Conservation (phyloP, 2,797 vertebrate genomes). For the Phrynocephalus vlangalii region DNA sequence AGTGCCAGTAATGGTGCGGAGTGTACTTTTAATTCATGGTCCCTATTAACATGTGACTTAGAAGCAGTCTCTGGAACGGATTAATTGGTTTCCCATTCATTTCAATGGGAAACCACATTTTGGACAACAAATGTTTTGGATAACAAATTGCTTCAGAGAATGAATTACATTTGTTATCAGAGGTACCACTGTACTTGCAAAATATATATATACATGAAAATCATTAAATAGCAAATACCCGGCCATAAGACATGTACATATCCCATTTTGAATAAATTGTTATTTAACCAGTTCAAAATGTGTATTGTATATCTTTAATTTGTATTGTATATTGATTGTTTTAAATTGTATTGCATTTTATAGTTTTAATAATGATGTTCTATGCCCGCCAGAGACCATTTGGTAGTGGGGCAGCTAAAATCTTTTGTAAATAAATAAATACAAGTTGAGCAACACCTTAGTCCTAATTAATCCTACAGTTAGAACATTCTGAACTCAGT, state of each 20-base stretch:
- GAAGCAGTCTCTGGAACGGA: too few species aligned
- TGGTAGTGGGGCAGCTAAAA: too few species aligned
- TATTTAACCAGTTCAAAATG: constrained; percentile 2
- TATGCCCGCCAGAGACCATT: too few species aligned
- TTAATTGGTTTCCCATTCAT: too few species aligned
- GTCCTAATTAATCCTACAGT: constrained; percentile 13
- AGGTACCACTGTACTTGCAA: not conserved
- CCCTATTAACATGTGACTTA: not conserved
- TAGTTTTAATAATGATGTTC: too few species aligned
- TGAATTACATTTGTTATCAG: too few species aligned
- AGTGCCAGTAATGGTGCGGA: not conserved
- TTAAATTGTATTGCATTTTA: too few species aligned
- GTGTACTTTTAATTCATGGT: not conserved
- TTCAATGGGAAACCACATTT: too few species aligned
- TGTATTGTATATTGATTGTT: too few species aligned
- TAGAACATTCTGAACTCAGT: not conserved
- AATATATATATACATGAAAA: not conserved
- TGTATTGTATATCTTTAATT: too few species aligned
- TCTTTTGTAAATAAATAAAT: too few species aligned
- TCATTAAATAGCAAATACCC: not conserved
- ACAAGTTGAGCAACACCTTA: not conserved
- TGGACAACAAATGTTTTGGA: too few species aligned
- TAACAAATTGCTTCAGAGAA: not conserved
- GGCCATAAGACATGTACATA: not conserved
- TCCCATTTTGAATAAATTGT: not conserved